A percentile compares a stretch with the other conserved stretches of the same genome.
Evolutionary conservation across 2,113 vertebrate genomes (phyloP).

Genomic region (Epinephelus fuscoguttatus): DNA sequence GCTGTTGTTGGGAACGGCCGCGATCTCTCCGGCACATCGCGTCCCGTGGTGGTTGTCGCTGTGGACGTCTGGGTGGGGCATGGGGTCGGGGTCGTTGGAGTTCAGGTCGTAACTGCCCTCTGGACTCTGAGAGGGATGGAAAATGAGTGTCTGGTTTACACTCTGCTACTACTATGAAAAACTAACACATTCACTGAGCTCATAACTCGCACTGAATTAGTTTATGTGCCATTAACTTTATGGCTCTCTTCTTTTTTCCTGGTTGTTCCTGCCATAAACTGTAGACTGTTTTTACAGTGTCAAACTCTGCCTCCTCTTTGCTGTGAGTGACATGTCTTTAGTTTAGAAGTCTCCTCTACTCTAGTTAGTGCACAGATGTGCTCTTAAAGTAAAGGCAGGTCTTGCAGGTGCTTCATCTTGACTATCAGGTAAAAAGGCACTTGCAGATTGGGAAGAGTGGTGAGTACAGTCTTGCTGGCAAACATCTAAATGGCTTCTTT

Average conservation of each 20-base stretch:
- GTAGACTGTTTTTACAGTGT: background rate
- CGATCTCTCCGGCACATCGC: constrained; percentile 95
- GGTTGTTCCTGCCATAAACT: background rate
- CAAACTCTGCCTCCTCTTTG: background rate
- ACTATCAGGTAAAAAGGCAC: background rate
- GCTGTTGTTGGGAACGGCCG: constrained; percentile 95
- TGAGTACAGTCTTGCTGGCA: background rate
- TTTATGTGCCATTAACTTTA: background rate
- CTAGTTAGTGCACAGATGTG: background rate
- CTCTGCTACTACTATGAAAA: background rate
- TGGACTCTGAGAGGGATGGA: constrained; percentile 86
- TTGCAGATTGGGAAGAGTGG: too few species aligned
- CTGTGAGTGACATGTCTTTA: background rate
- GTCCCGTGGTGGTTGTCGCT: constrained; percentile 97
- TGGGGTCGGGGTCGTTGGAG: constrained; percentile 96
- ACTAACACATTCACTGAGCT: background rate
- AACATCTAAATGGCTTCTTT: background rate
- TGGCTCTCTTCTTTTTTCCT: too few species aligned
- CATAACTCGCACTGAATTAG: background rate
- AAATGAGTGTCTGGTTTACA: background rate
- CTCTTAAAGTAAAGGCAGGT: too few species aligned
- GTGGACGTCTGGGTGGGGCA: constrained; percentile 92
- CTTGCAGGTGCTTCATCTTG: too few species aligned
- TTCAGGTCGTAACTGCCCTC: constrained; percentile 98
- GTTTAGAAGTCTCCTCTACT: background rate